Base-by-base conservation (phyloP, 1,140 invertebrate genomes). In the Nylanderia fulva region DNA sequence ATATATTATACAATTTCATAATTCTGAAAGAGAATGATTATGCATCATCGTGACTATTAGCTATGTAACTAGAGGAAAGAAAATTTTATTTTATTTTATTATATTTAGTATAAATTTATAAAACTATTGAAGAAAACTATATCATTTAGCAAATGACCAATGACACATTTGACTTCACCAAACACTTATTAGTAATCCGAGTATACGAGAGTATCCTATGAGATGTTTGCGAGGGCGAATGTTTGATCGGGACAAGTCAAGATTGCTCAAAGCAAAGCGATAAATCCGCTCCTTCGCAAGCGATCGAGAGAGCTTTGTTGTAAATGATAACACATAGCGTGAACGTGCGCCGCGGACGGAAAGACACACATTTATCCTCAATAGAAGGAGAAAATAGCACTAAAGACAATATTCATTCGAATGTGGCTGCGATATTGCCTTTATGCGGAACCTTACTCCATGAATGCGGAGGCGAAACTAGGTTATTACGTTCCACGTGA, bases 181-280 rank as follows among this genome's bases (percentile, higher is more conserved):
- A 79, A 79, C 76, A 66, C 52, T 79, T 63, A 79, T 79, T 66
- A 79, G 61, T 66, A 60, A 79, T 18, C 33, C 42, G 42, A 64
- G n/a, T 68, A 68, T 68, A n/a, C n/a, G n/a, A n/a, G n/a, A n/a
- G 45, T 27, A n/a, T n/a, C n/a, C 61, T 48, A 45, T n/a, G 61
- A 79, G 76, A 45, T 79, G 21, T 79, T 79, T 79, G 21, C 48
- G 4, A 79, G 33, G 21, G 29, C 15, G 18, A 29, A 52, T 33
- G 45, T 68, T 68, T 68, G 76, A 79, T 79, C 21, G 52, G 42
- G n/a, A 79, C 42, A 36, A 36, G 45, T 39, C 29, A 2, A 56
- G 45, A 79, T 79, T 79, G 48, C 76, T 79, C 33, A 56, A 56
- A 79, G 45, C 76, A 54, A 68, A 68, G 29, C 42, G 29, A 68